A percentile compares a stretch with the other conserved stretches of the same genome.
Conservation (phyloP, 1,140 invertebrate species). For the Rhopalosiphum padi region DNA sequence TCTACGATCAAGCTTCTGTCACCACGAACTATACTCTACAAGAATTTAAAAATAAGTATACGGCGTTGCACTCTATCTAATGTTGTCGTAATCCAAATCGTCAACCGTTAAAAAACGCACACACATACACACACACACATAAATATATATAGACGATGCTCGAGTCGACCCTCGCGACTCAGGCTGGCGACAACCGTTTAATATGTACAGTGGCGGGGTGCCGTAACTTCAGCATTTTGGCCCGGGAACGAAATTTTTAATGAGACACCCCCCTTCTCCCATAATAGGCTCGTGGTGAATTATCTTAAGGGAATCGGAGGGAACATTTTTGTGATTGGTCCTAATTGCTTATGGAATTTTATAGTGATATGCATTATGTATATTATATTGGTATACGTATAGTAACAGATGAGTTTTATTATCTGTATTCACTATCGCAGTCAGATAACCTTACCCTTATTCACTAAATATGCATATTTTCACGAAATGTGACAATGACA, state of each 20-base stretch:
- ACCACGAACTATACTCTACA: background rate
- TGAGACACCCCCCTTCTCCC: background rate
- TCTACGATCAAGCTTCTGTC: background rate
- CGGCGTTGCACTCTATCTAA: background rate
- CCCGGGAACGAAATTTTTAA: background rate
- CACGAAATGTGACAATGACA: too few relatives aligned
- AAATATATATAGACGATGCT: background rate
- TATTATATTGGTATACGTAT: too few relatives aligned
- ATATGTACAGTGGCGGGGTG: background rate
- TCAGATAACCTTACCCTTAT: background rate
- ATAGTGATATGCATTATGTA: background rate
- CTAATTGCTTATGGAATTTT: background rate
- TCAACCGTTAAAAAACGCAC: background rate
- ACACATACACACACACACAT: background rate
- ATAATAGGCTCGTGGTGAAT: background rate
- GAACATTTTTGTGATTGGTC: background rate
- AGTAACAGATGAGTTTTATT: too few relatives aligned
- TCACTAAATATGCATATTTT: background rate
- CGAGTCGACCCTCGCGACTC: background rate
- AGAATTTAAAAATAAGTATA: constrained; percentile 19
- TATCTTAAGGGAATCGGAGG: background rate
- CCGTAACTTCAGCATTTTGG: background rate
- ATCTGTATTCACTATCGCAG: too few relatives aligned
- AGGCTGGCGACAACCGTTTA: background rate
- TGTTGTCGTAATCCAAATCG: background rate